Evolutionary conservation across 2,797 vertebrate genomes (phyloP), one percentile per base, ranked within the genome.

Genomic region (Danio kyathit): DNA sequence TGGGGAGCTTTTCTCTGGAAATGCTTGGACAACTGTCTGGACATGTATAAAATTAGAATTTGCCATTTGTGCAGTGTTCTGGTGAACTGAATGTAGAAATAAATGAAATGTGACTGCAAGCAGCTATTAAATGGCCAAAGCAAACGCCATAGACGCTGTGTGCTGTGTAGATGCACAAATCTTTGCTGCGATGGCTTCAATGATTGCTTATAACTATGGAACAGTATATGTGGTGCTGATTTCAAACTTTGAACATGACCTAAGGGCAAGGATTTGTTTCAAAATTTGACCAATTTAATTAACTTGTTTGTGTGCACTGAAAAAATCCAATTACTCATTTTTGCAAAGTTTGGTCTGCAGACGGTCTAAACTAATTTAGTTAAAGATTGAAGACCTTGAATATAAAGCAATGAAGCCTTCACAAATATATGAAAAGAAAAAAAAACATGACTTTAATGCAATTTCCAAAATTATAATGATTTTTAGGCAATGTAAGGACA

Each of bases 21-120:
- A 77, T 43, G 40, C 87, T 90, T 87, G 29, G 29, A 85, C 79
- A 83, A 90, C 84, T 48, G 19, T 67, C 41, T 19, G 64, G 11
- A 78, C 43, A 56, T 13, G 14, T n/a, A 48, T 46, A 77, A 38
- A 48, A 57, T 13, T n/a, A 38, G 8, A 19, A 76, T 77, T 57
- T 46, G 19, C 51, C 19, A 57, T 57, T 76, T 77, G 43, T 48
- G 19, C 14, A 56, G 16, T 29, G 43, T 56, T 38, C 63, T 29
- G 56, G 6, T 29, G 2, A 57, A 57, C 19, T 48, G 9, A 11
- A 67, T 61, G 8, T 8, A 14, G n/a, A 51, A 63, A 17, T 17
- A 40, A 52, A 17, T 13, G 41, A 71, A 71, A n/a, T 41, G 67
- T 16, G 17, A 54, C 16, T 7, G 16, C 9, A 7, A 41, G 29